Base-by-base conservation (phyloP, 1,140 invertebrate species). In the Aphelenchoides besseyi region DNA sequence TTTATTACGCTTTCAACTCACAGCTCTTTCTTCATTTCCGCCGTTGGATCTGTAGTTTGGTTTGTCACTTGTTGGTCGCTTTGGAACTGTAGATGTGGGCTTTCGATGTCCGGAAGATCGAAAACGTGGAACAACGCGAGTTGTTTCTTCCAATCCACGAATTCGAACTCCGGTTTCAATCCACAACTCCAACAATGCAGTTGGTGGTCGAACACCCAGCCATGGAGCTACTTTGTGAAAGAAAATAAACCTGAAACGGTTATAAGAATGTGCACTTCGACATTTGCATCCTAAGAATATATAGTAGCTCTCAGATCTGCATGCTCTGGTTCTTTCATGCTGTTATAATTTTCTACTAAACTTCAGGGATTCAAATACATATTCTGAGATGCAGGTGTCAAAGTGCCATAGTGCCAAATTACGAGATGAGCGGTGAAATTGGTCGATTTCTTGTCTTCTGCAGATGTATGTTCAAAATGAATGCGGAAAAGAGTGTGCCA, bases 401-500 rank as follows among this genome's bases (percentile, higher is more conserved):
- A n/a, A n/a, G n/a, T n/a, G n/a, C n/a, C n/a, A n/a, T n/a, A n/a
- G n/a, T n/a, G n/a, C n/a, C n/a, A n/a, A n/a, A n/a, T n/a, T n/a
- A n/a, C 16, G 69, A 62, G 12, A 78, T 68, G 5, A 84, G 62
- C 8, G 82, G 82, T 8, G 82, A 72, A 54, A 83, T 83, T 48
- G 82, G 82, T 30, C 74, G 75, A 63, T 75, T 72, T 53, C 80
- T 74, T 23, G 77, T 77, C 69, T 83, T 83, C 61, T 83, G 82
- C 26, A 84, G 74, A 57, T 83, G 82, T 16, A 83, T 73, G 71
- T 84, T 83, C 8, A 83, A 68, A 62, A 83, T 80, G 35, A 83
- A 83, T 8, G 83, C 83, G 28, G 82, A 84, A 72, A 83, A 81
- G 23, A 83, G 52, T 32, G 82, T 83, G 48, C 83, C 82, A 18